phyloP scores from a whole-genome alignment of 2,113 vertebrate species.

The Microtus oregoni region DNA sequence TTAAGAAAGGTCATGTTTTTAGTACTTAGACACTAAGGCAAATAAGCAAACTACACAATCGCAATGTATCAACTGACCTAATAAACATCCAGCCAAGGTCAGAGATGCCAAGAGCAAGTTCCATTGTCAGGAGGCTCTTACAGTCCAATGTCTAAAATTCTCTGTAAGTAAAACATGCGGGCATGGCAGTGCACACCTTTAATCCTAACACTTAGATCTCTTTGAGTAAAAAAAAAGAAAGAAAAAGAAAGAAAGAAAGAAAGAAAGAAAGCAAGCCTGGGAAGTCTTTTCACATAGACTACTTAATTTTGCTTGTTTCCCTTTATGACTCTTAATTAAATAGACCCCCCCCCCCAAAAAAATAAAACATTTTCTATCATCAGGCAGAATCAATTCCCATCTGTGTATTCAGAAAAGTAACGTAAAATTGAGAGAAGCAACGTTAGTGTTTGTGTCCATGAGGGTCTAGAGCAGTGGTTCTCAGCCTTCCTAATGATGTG shows the following conservation, averaged over 20 bases:
- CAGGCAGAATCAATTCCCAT: neutral
- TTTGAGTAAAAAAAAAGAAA: no score
- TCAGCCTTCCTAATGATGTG: no score
- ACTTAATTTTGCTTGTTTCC: neutral
- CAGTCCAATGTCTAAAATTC: neutral
- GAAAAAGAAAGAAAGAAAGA: no score
- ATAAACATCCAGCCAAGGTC: neutral
- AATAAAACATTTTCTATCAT: neutral
- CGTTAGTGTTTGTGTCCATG: neutral
- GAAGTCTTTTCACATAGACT: neutral
- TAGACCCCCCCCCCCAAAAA: neutral
- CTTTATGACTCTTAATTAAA: slow-evolving; percentile 28
- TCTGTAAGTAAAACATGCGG: neutral
- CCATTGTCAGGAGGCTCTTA: neutral
- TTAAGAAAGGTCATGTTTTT: slow-evolving; percentile 18
- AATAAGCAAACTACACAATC: neutral
- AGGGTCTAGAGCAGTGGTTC: neutral
- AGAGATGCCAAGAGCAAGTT: neutral
- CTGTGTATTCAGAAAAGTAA: neutral
- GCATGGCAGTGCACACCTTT: neutral
- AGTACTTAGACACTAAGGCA: neutral
- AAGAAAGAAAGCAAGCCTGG: neutral
- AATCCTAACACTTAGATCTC: neutral
- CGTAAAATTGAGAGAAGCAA: neutral
- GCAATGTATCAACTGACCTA: neutral